A percentile compares a stretch with the other conserved stretches of the same genome.
These are phyloP conservation scores for Gadopsis marmoratus DNA, from an alignment of 2,797 vertebrate genomes.

Conservation along the genomic window DNA sequence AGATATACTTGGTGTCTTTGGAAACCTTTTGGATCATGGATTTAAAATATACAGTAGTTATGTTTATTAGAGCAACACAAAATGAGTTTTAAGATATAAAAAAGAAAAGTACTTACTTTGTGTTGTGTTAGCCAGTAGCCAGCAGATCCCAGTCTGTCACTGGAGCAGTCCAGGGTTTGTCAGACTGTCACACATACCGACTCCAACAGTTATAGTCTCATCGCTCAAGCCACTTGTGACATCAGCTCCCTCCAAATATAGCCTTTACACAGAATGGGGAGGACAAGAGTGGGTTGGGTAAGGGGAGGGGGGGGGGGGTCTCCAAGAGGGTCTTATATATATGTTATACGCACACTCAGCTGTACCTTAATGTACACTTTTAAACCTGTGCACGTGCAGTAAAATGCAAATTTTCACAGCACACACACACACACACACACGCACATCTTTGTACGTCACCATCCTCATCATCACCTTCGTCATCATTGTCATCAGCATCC, in stretches of 20 bases:
- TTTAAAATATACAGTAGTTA: not conserved
- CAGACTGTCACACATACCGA: slow-evolving; percentile 66
- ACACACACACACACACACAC: not conserved
- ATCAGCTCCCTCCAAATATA: slow-evolving; percentile 88
- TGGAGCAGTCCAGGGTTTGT: slow-evolving; percentile 69
- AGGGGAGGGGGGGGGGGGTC: slow-evolving; percentile 12
- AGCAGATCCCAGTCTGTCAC: slow-evolving; percentile 62
- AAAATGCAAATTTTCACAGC: slow-evolving; percentile 4
- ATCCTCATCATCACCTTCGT: slow-evolving; percentile 60
- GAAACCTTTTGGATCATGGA: not conserved
- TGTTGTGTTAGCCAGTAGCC: slow-evolving; percentile 47
- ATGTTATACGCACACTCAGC: slow-evolving; percentile 23
- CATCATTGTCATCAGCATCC: slow-evolving; percentile 48
- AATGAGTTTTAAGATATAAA: not conserved
- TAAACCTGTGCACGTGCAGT: slow-evolving; percentile 22
- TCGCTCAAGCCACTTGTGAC: slow-evolving; percentile 84
- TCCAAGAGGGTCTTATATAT: slow-evolving; percentile 34
- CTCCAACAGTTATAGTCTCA: slow-evolving; percentile 83
- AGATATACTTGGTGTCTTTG: not conserved
- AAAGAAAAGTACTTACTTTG: slow-evolving; percentile 69
- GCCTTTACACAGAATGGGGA: slow-evolving; percentile 65
- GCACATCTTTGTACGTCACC: slow-evolving; percentile 52
- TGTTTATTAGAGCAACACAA: not conserved
- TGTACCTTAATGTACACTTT: slow-evolving; percentile 19
- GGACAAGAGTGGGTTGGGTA: not conserved